phyloP scores from a whole-genome alignment of 1,140 invertebrate genomes.

The Limonius californicus region DNA sequence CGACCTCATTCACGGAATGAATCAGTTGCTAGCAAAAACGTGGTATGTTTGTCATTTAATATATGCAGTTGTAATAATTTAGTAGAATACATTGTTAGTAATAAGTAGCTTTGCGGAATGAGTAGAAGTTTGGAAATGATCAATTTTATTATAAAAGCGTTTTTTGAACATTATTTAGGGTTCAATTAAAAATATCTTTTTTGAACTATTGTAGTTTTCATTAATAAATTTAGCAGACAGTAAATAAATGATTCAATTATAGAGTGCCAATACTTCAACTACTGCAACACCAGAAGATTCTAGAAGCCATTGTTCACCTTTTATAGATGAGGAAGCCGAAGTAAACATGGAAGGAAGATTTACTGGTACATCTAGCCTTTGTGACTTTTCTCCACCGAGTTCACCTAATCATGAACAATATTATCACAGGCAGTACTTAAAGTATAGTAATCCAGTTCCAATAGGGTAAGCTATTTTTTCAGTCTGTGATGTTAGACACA shows the following conservation, averaged over 20 bases:
- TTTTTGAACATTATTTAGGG: too few species aligned
- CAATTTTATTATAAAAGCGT: too few species aligned
- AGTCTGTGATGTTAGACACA: too few species aligned
- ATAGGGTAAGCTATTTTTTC: too few species aligned
- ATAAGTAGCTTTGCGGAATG: too few species aligned
- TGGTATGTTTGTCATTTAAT: constrained; percentile 46
- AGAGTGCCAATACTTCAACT: constrained; percentile 39
- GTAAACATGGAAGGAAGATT: constrained; percentile 39
- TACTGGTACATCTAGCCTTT: constrained; percentile 22
- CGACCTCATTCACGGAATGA: constrained; percentile 86
- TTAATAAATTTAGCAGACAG: not conserved
- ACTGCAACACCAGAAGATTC: constrained; percentile 45
- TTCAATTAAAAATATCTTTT: too few species aligned
- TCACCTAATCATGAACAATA: constrained; percentile 22
- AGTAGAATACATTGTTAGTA: too few species aligned
- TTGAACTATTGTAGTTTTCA: too few species aligned
- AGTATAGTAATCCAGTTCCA: constrained; percentile 62
- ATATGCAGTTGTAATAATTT: too few species aligned
- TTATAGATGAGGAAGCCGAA: constrained; percentile 68
- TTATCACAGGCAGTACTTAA: not conserved
- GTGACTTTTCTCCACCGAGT: constrained; percentile 37
- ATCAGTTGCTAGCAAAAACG: constrained; percentile 52
- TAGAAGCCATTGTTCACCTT: constrained; percentile 50
- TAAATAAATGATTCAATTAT: not conserved
- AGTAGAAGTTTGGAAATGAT: too few species aligned